Evolutionary conservation across 2,797 vertebrate species (phyloP).

Genomic region (Synaphobranchus kaupii): DNA sequence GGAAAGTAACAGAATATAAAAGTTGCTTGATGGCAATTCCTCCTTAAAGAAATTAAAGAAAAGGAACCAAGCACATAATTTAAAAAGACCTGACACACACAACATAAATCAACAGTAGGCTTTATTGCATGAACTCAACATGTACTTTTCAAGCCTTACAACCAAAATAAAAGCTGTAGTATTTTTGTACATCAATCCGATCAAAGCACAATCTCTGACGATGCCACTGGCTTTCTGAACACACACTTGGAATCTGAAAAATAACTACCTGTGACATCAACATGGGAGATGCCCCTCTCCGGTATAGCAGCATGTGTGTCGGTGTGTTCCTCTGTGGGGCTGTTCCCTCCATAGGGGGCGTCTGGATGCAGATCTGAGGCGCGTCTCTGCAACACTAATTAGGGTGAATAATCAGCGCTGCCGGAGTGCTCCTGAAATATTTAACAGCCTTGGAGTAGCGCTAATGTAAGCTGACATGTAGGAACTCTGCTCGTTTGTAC

Average conservation of each 20-base stretch:
- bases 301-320: not conserved
- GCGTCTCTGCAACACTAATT: constrained; percentile 24
- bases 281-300: not conserved
- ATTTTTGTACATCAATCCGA: not conserved
- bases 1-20: not conserved
- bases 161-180: not conserved
- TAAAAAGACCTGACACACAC: not conserved
- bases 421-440: constrained; percentile 16
- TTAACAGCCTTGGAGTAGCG: constrained; percentile 24
- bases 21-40: not conserved
- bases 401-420: not conserved
- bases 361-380: constrained; percentile 12
- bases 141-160: not conserved
- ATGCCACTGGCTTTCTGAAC: not conserved
- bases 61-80: not conserved
- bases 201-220: not conserved
- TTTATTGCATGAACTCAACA: not conserved
- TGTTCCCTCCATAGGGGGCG: constrained; percentile 12
- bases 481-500: constrained; percentile 6
- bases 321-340: not conserved
- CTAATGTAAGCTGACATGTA: constrained; percentile 20
- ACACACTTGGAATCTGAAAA: not conserved
- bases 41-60: not conserved
- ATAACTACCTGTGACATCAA: not conserved
- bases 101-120: not conserved